Base-by-base conservation (phyloP, 2,113 vertebrate genomes). In the Sinocyclocheilus anophthalmus region DNA sequence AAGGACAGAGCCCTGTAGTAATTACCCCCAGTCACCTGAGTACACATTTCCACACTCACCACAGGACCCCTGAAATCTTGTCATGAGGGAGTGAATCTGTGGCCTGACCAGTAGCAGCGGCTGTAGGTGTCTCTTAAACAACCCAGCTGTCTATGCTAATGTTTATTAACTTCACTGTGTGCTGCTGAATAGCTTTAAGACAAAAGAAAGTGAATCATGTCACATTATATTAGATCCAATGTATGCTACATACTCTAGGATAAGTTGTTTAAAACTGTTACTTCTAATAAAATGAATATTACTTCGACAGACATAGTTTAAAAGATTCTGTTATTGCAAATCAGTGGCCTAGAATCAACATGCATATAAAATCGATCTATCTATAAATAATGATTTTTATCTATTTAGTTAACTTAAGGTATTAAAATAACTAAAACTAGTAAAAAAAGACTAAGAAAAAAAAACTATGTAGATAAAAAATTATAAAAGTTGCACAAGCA, bases 11-110 rank as follows among this genome's bases (percentile, higher is more conserved):
- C 78, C 70, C 76, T 84, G 61, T 67, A n/a, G 16, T 81, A 82
- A 87, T 88, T 73, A 84, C 57, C 33, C n/a, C 33, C 37, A 13
- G 12, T 81, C 81, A 84, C 87, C 85, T 81, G 76, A 86, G 72
- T 61, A 76, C 85, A 84, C 55, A 67, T n/a, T 9, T 59, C 72
- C 53, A 75, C 55, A 20, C 84, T 77, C 79, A 69, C 76, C 1
- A 6, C 77, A 26, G 24, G 59, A 77, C 12, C 70, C 57, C 55
- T 26, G 4, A 81, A 24, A 57, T 65, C 48, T 61, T 18, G 53
- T 72, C 81, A 63, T 37, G 22, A 20, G 61, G 14, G 37, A 37
- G 61, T 39, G n/a, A 37, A n/a, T n/a, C 53, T 45, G 53, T 37
- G 50, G 76, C 50, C 26, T 50, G 69, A 57, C 20, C 14, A 48